phyloP scores from a whole-genome alignment of 2,888 invertebrate species.

The Buathra laborator region DNA sequence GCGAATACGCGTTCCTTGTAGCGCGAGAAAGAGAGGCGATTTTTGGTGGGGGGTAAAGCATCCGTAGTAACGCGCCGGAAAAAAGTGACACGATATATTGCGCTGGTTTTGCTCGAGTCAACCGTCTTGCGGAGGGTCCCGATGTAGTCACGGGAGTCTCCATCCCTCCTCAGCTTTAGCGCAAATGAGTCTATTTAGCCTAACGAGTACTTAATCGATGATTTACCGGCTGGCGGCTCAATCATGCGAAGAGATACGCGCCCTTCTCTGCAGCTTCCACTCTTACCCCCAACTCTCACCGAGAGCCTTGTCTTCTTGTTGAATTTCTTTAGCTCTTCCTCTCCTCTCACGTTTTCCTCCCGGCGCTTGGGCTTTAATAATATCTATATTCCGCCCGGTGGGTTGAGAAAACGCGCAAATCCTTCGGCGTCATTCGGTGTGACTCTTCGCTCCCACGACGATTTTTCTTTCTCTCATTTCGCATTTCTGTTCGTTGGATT shows the following conservation, averaged over 20 bases:
- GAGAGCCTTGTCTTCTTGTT: slow-evolving; percentile 62
- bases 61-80: background rate
- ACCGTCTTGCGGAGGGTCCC: background rate
- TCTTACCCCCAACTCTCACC: slow-evolving; percentile 12
- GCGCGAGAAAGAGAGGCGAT: background rate
- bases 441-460: slow-evolving; percentile 1
- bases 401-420: slow-evolving; percentile 36
- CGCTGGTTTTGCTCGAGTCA: background rate
- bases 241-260: slow-evolving; percentile 81
- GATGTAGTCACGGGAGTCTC: slow-evolving; percentile 7
- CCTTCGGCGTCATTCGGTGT: slow-evolving; percentile 28
- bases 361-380: slow-evolving; percentile 10
- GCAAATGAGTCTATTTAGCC: slow-evolving; percentile 75
- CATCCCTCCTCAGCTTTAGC: background rate
- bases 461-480: slow-evolving; percentile 27
- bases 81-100: slow-evolving; percentile 1
- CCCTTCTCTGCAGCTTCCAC: slow-evolving; percentile 61
- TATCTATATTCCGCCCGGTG: background rate
- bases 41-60: slow-evolving; percentile 1
- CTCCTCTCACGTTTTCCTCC: background rate
- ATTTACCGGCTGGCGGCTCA: slow-evolving; percentile 79
- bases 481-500: slow-evolving; percentile 27
- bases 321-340: slow-evolving; percentile 36
- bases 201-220: slow-evolving; percentile 83
- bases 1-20: no score